Evolutionary conservation across 2,113 vertebrate genomes (phyloP), one percentile per base, ranked within the genome.

Genomic region (Reinhardtius hippoglossoides): DNA sequence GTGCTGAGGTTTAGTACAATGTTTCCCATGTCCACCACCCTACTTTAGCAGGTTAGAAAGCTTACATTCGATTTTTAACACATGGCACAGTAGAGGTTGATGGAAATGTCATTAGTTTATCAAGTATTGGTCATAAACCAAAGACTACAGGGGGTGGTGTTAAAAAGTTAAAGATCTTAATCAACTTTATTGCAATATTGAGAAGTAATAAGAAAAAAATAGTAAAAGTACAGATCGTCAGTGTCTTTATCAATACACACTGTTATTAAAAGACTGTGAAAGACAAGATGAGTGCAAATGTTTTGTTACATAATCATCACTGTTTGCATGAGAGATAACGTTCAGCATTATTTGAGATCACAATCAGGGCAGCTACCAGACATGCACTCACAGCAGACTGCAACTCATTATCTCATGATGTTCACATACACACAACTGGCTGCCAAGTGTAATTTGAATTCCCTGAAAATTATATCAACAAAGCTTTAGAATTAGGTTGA

Each of bases 331-430:
- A 42, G 46, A 4, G 46, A 50, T 50, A 16, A 46, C 14, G 5
- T 50, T 48, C 3, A 44, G 14, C 37, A 26, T 24, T 20, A 5
- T 24, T 9, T 56, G 20, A 54, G 55, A 62, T 24, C n/a, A 48
- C 20, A 73, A 31, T 31, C 31, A 31, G 31, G 6, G 31, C 31
- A 31, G 31, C 31, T 48, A 23, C 6, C 35, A 62, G 66, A 46
- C 9, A 68, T 72, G 23, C 18, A 46, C 52, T 46, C 68, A 62
- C 14, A 27, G 62, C 50, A 27, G 56, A 18, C 35, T 48, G 46
- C 55, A 78, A 72, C 71, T 62, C n/a, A 67, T 58, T 23, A 40
- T 64, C 87, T 69, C 70, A 50, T 87, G 81, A 88, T 21, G 13
- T 48, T 50, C 64, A 73, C 71, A 63, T 35, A 73, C 37, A n/a